Evolutionary conservation across 2,113 vertebrate genomes (phyloP).

Genomic region (Pongo abelii): DNA sequence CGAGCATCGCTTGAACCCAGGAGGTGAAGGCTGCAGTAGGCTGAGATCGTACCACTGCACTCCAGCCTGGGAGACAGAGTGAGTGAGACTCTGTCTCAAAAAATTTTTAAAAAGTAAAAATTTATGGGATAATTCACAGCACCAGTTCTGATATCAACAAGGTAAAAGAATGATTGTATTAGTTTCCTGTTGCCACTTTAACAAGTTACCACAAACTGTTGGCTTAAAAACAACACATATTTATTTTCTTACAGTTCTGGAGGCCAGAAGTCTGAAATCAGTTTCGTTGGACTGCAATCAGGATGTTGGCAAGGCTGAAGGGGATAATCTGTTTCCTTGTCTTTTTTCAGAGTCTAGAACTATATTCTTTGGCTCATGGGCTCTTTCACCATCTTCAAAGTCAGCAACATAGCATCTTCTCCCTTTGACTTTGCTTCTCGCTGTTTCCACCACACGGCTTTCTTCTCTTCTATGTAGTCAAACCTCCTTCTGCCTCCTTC

Average conservation of each 20-base stretch:
- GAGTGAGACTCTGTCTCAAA: neutral
- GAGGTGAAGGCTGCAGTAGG: neutral
- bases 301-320: neutral
- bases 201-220: neutral
- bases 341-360: neutral
- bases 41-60: neutral
- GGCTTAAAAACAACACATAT: neutral
- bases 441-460: neutral
- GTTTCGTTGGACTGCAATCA: neutral
- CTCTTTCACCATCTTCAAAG: neutral
- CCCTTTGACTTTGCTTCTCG: neutral
- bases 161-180: accelerated
- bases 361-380: neutral
- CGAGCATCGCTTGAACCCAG: too few relatives aligned
- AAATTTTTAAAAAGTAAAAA: neutral
- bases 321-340: neutral
- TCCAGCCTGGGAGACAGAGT: neutral
- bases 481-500: neutral
- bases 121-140: neutral
- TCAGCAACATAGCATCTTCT: neutral
- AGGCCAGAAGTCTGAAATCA: neutral
- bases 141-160: conserved; percentile 4
- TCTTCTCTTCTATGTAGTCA: neutral
- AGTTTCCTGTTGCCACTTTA: conserved; percentile 1
- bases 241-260: neutral